These are phyloP conservation scores for Lanius ludovicianus DNA, from an alignment of 2,113 vertebrate genomes.

Conservation along the genomic window DNA sequence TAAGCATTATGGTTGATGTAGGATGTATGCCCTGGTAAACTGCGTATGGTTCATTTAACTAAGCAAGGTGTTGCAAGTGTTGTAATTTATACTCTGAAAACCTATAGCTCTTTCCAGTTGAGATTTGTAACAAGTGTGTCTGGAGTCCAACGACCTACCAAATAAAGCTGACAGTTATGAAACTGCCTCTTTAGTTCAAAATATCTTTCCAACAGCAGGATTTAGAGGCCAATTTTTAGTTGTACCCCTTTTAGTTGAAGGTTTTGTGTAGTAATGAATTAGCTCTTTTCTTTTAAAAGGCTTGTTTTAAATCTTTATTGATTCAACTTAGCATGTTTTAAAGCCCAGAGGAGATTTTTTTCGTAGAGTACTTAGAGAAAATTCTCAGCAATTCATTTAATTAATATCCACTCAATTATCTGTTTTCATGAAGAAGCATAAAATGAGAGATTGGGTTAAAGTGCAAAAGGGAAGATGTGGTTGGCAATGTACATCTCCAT, in stretches of 20 bases:
- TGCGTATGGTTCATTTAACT: background rate
- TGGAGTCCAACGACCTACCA: background rate
- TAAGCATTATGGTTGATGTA: background rate
- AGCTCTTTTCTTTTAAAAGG: background rate
- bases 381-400: background rate
- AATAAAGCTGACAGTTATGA: background rate
- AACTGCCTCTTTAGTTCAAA: background rate
- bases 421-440: background rate
- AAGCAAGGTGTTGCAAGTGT: background rate
- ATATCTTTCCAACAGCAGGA: background rate
- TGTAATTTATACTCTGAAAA: background rate
- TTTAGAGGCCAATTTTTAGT: background rate
- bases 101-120: background rate
- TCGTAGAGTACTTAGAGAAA: background rate
- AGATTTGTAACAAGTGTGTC: background rate
- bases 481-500: background rate
- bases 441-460: background rate
- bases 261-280: background rate
- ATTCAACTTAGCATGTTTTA: background rate
- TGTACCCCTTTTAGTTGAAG: background rate
- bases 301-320: background rate
- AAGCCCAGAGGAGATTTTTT: background rate
- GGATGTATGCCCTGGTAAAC: background rate
- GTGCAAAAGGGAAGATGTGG: background rate
- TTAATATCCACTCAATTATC: background rate